These are phyloP conservation scores for Cantharis lateralis DNA, from an alignment of 2,888 invertebrate genomes.

Conservation along the genomic window DNA sequence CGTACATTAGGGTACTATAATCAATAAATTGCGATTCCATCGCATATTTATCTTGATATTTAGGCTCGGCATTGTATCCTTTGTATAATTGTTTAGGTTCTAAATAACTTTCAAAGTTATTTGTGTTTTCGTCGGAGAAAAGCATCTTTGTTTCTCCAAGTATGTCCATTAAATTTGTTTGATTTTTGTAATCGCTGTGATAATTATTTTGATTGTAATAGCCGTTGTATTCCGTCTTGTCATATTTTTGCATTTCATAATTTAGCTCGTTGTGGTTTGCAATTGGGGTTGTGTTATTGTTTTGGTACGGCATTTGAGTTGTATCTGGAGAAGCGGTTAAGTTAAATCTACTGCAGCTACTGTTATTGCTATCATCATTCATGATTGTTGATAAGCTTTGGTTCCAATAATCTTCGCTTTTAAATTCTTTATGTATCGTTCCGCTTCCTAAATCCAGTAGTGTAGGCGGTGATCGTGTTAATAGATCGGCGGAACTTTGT, in stretches of 20 bases:
- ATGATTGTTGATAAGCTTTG: constrained; percentile 57
- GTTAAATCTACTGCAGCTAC: constrained; percentile 52
- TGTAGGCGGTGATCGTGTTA: constrained; percentile 68
- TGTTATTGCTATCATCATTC: constrained; percentile 59
- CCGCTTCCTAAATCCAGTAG: constrained; percentile 75
- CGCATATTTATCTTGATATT: constrained; percentile 41
- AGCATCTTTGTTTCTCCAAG: constrained; percentile 37
- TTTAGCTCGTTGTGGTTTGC: constrained; percentile 38
- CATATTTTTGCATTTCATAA: constrained; percentile 38
- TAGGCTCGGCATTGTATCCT: constrained; percentile 24
- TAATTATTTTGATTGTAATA: constrained; percentile 15
- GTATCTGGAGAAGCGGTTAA: constrained; percentile 60
- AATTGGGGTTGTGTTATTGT: constrained; percentile 40
- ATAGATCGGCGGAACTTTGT: constrained; percentile 56
- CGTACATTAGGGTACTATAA: constrained; percentile 49
- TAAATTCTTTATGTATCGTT: constrained; percentile 66
- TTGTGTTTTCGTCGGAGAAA: constrained; percentile 39
- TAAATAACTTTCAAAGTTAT: constrained; percentile 23
- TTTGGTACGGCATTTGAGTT: constrained; percentile 53
- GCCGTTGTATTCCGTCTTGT: constrained; percentile 33
- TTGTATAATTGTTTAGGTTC: constrained; percentile 29
- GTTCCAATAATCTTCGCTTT: constrained; percentile 66
- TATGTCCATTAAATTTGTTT: constrained; percentile 34
- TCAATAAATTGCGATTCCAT: constrained; percentile 50
- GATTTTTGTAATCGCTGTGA: constrained; percentile 31